Conservation (phyloP, 2,113 vertebrate genomes). For the Pithys albifrons region DNA sequence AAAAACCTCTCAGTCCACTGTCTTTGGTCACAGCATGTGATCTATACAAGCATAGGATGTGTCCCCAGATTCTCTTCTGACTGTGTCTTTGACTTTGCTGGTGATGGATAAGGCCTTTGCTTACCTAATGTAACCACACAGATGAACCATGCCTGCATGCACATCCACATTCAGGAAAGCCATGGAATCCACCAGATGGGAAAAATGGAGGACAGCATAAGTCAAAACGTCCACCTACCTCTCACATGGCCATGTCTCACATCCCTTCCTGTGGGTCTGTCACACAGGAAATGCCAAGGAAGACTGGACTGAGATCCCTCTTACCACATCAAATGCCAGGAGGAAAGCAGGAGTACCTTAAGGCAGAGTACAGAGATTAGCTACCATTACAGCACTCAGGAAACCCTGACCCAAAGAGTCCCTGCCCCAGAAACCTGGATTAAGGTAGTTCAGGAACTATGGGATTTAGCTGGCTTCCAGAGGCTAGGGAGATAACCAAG, state of each 20-base stretch:
- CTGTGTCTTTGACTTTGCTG: background rate
- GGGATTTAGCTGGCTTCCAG: background rate
- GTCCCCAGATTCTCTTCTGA: background rate
- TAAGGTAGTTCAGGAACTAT: background rate
- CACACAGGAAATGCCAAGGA: background rate
- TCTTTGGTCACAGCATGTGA: background rate
- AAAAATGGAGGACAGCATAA: background rate
- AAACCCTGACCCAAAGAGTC: background rate
- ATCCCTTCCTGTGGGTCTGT: fast-evolving
- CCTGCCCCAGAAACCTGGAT: background rate
- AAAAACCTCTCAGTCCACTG: background rate
- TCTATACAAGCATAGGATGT: background rate
- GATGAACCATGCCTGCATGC: background rate
- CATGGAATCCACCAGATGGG: background rate
- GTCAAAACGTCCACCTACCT: background rate
- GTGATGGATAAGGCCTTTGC: background rate
- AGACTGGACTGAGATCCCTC: background rate
- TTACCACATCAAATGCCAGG: background rate
- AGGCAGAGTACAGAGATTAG: background rate
- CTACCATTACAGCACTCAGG: background rate
- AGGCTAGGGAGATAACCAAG: background rate
- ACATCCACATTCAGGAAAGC: background rate
- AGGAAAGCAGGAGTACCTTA: background rate
- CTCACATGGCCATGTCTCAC: background rate
- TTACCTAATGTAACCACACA: background rate